Evolutionary conservation across 2,797 vertebrate genomes (phyloP), one percentile per base, ranked within the genome.

Genomic region (Phrynocephalus vlangalii): DNA sequence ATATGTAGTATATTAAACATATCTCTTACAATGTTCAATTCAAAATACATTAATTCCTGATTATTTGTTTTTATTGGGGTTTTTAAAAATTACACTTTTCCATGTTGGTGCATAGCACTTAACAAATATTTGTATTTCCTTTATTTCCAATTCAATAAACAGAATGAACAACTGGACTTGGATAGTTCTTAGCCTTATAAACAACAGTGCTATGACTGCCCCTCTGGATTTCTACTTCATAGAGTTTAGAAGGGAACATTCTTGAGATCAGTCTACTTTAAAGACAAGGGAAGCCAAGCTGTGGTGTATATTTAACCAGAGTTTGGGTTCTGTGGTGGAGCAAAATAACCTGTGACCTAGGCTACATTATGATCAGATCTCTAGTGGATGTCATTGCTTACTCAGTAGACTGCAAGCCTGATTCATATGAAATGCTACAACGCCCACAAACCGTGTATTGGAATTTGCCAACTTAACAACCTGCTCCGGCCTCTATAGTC

Each of bases 61-160:
- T 95, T 91, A 48, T 86, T 96, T 96, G 94, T 95, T 97, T 95
- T 96, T 97, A 95, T 96, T 95, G 95, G 94, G 94, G 91, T 96
- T 96, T 96, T 95, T 93, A 90, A 94, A 95, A 96, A 96, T 96
- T 94, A 97, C 96, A 97, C 96, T 95, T 96, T 96, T 94, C 95
- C 96, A 95, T 96, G 96, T 97, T 92, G 84, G 96, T 97, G 96
- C 96, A 82, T 93, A 96, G 95, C 97, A 97, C 96, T 96, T 95
- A 95, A 95, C 93, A 94, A 96, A 94, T 96, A 90, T 97, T 97
- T 97, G 97, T 97, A 96, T 95, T 96, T 94, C 94, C 95, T 97
- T 96, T 96, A 95, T 97, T 96, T 88, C 96, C 95, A 95, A 94
- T 93, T 97, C 95, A 97, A 97, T 97, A 97, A 97, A 97, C 95